Conservation (phyloP, 2,797 vertebrate species). For the Cryptoprocta ferox region DNA sequence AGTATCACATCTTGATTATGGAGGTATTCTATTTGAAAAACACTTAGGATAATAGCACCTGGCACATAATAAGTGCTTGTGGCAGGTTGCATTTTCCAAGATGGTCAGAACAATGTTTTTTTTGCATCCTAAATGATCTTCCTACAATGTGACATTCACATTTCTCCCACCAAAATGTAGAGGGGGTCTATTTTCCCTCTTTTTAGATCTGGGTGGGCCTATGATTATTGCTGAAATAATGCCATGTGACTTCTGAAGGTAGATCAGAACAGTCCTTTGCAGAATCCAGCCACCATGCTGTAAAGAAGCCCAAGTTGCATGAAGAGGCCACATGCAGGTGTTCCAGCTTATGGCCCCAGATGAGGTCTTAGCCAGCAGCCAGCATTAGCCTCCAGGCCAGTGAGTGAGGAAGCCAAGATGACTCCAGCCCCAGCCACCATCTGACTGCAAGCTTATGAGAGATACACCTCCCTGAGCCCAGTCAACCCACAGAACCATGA, state of each 20-base stretch:
- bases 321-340: not conserved
- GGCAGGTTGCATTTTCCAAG: not conserved
- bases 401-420: not conserved
- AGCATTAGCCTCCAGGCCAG: not conserved
- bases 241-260: not conserved
- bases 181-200: not conserved
- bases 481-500: not conserved
- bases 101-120: not conserved
- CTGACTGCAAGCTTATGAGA: not conserved
- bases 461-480: not conserved
- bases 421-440: not conserved
- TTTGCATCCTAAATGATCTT: not conserved
- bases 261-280: not conserved
- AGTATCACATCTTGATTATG: not conserved
- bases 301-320: not conserved
- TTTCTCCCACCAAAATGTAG: not conserved
- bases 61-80: not conserved
- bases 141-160: not conserved
- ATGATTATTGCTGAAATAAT: not conserved
- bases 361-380: not conserved
- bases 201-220: not conserved
- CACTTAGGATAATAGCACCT: not conserved
- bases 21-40: not conserved
- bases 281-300: not conserved
- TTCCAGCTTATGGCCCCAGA: not conserved